Evolutionary conservation across 2,888 invertebrate genomes (phyloP).

Genomic region (Synanthedon andrenaeformis): DNA sequence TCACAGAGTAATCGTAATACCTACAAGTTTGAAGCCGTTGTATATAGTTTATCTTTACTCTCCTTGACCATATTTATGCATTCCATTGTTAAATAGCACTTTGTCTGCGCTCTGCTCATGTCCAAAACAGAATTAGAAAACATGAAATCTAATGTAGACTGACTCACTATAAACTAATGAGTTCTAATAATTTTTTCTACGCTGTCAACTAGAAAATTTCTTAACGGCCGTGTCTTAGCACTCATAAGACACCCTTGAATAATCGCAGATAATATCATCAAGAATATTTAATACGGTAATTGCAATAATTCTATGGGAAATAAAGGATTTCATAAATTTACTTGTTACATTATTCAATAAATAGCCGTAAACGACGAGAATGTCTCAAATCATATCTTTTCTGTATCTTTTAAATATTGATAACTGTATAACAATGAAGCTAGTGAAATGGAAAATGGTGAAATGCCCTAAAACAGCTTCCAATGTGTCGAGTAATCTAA

Average conservation of each 20-base stretch:
- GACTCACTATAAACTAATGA: constrained; percentile 8
- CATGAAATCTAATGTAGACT: constrained; percentile 1
- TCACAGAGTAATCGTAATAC: constrained; percentile 9
- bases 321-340: constrained; percentile 8
- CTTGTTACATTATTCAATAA: constrained; percentile 18
- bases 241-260: constrained; percentile 19
- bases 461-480: constrained; percentile 8
- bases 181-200: constrained; percentile 8
- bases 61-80: constrained; percentile 17
- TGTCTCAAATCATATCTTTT: constrained; percentile 13
- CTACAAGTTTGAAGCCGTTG: constrained; percentile 11
- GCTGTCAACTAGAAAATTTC: constrained; percentile 13
- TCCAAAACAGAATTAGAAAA: not conserved
- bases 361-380: constrained; percentile 22
- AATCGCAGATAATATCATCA: constrained; percentile 21
- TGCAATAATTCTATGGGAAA: constrained; percentile 15
- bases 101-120: not conserved
- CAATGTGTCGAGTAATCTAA: constrained; percentile 6
- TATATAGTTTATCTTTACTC: constrained; percentile 11
- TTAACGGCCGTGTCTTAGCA: constrained; percentile 18
- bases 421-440: constrained; percentile 10
- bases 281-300: constrained; percentile 15
- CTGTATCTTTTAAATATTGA: constrained; percentile 13
- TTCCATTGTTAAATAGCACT: constrained; percentile 14
- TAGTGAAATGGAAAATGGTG: constrained; percentile 3